Evolutionary conservation across 1,140 invertebrate species (phyloP).

Genomic region (Lepidurus apus): DNA sequence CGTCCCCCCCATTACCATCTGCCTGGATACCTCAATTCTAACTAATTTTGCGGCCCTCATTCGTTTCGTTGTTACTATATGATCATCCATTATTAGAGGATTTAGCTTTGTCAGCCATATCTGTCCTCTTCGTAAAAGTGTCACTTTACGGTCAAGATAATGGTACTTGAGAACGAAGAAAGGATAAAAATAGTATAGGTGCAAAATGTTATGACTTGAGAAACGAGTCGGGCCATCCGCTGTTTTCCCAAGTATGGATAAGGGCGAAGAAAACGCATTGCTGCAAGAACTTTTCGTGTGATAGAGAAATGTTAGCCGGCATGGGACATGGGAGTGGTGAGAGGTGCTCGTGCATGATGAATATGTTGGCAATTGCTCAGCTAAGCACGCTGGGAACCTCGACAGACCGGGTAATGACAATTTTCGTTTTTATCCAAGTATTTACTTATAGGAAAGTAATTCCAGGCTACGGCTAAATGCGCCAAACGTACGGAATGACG

Average conservation of each 20-base stretch:
- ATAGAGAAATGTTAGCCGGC: not conserved
- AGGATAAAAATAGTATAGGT: not conserved
- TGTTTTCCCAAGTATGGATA: conserved; percentile 11
- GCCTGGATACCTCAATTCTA: not conserved
- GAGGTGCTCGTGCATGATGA: conserved; percentile 7
- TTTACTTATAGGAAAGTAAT: conserved; percentile 22
- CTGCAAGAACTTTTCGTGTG: not conserved
- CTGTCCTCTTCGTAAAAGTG: not conserved
- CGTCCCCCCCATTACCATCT: not conserved
- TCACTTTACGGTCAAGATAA: conserved; percentile 7
- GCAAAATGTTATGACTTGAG: conserved; percentile 1
- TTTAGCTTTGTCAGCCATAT: not conserved
- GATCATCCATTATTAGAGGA: not conserved
- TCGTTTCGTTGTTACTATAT: not conserved
- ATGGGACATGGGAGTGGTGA: conserved; percentile 4
- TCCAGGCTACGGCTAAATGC: not conserved
- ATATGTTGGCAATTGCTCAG: conserved; percentile 14
- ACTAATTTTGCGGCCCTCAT: not conserved
- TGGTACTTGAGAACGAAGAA: not conserved
- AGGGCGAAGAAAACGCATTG: not conserved
- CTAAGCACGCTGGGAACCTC: conserved; percentile 13
- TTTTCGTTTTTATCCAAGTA: conserved; percentile 14
- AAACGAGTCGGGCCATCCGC: not conserved
- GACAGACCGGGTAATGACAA: not conserved
- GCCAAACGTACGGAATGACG: conserved; percentile 17